Conservation (phyloP, 92 coral and sea anemone genomes). For the Epizoanthus scotinus region DNA sequence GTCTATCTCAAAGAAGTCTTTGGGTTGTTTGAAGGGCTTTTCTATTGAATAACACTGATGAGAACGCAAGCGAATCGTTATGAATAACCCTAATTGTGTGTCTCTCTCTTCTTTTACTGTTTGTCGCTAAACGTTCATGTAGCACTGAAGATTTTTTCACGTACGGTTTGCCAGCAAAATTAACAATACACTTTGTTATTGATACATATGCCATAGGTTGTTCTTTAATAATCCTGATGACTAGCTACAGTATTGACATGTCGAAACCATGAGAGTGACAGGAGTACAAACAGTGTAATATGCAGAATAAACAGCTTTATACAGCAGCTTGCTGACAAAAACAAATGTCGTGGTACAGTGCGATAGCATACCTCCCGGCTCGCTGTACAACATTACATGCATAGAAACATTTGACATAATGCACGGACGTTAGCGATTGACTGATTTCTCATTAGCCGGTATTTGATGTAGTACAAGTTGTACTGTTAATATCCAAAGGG, state of each 20-base stretch:
- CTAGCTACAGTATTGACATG: neutral
- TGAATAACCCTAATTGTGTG: too few relatives aligned
- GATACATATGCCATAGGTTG: neutral
- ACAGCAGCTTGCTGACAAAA: conserved; percentile 12
- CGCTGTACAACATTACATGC: neutral
- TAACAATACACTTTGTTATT: neutral
- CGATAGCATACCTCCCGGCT: conserved; percentile 27
- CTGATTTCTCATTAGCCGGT: neutral
- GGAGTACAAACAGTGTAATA: conserved; percentile 9
- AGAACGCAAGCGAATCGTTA: too few relatives aligned
- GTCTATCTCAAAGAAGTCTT: too few relatives aligned
- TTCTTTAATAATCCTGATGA: neutral
- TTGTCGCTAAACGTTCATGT: too few relatives aligned
- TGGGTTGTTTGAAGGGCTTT: too few relatives aligned
- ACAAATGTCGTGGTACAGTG: conserved; percentile 3
- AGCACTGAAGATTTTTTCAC: too few relatives aligned
- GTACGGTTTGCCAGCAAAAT: too few relatives aligned
- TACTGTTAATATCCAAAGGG: too few relatives aligned
- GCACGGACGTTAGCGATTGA: neutral
- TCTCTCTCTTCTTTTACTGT: too few relatives aligned
- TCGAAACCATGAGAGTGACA: neutral
- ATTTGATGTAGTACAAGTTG: neutral
- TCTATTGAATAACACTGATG: too few relatives aligned
- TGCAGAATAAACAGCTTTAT: conserved; percentile 9
- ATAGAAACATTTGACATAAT: conserved; percentile 3